Conservation (phyloP, 2,888 invertebrate species). For the Galerucella nymphaeae region DNA sequence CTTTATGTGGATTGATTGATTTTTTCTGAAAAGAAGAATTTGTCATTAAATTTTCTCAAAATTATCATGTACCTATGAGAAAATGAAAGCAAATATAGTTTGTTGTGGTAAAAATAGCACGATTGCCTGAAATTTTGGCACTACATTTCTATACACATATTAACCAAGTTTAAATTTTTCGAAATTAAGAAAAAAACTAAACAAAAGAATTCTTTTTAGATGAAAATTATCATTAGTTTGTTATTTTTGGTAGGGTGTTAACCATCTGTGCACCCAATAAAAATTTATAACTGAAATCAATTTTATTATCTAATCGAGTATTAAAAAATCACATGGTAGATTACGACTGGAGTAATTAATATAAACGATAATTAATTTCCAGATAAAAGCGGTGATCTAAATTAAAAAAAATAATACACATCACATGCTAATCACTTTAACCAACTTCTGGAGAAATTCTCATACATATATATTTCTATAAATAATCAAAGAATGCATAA, state of each 20-base stretch:
- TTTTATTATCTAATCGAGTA: background rate
- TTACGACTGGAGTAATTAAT: background rate
- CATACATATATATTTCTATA: slow-evolving; percentile 3
- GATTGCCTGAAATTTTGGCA: slow-evolving; percentile 25
- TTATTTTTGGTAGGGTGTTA: too few species aligned
- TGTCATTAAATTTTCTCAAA: slow-evolving; percentile 16
- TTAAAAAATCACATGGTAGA: background rate
- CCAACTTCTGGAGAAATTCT: slow-evolving; percentile 9
- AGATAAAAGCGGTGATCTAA: background rate
- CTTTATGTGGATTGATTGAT: too few species aligned
- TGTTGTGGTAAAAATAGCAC: slow-evolving; percentile 18
- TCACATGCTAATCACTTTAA: slow-evolving; percentile 4
- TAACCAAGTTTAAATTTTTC: too few species aligned
- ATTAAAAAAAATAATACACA: background rate
- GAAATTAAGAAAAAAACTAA: too few species aligned
- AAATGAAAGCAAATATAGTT: slow-evolving; percentile 11
- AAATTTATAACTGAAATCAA: background rate
- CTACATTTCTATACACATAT: slow-evolving; percentile 6
- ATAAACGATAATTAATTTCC: too few species aligned
- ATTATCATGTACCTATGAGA: slow-evolving; percentile 6
- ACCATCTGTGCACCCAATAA: background rate
- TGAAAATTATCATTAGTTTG: too few species aligned
- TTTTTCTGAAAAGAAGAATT: slow-evolving; percentile 1
- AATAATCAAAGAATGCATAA: slow-evolving; percentile 8
- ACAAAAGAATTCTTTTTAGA: too few species aligned